Percentiles rank a stretch among this genome's conserved stretches.
Conservation (phyloP, 2,797 vertebrate species). For the Mico argentatus region DNA sequence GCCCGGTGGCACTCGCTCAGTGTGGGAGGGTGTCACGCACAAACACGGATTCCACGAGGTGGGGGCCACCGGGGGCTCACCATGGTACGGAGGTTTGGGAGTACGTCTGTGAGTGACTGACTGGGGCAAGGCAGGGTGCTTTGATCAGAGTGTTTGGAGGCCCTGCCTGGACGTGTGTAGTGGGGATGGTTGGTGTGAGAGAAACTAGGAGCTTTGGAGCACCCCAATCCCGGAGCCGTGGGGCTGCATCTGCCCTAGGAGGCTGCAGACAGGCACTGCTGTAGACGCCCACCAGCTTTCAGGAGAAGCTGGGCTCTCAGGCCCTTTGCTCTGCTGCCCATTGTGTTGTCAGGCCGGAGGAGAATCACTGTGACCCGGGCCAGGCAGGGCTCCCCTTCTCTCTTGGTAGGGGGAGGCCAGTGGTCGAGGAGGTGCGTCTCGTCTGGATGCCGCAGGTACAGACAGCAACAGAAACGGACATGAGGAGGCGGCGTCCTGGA, state of each 20-base stretch:
- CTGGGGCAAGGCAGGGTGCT: not conserved
- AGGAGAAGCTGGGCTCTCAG: not conserved
- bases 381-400: not conserved
- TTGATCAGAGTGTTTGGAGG: not conserved
- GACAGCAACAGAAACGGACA: fast-evolving
- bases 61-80: no score
- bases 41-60: not conserved
- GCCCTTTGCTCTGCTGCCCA: not conserved
- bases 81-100: no score
- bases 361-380: no score
- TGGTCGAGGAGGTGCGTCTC: fast-evolving
- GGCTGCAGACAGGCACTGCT: not conserved
- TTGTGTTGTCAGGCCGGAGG: not conserved
- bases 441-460: no score
- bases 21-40: not conserved
- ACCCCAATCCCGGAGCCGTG: not conserved
- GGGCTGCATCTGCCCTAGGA: not conserved
- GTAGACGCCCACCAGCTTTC: not conserved
- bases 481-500: fast-evolving
- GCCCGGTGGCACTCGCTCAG: not conserved
- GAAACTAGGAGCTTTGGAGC: not conserved
- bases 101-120: fast-evolving
- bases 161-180: not conserved
- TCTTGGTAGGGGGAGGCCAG: not conserved
- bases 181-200: not conserved